These are phyloP conservation scores for Hedychridium roseum DNA, from an alignment of 2,888 invertebrate genomes.

Conservation along the genomic window DNA sequence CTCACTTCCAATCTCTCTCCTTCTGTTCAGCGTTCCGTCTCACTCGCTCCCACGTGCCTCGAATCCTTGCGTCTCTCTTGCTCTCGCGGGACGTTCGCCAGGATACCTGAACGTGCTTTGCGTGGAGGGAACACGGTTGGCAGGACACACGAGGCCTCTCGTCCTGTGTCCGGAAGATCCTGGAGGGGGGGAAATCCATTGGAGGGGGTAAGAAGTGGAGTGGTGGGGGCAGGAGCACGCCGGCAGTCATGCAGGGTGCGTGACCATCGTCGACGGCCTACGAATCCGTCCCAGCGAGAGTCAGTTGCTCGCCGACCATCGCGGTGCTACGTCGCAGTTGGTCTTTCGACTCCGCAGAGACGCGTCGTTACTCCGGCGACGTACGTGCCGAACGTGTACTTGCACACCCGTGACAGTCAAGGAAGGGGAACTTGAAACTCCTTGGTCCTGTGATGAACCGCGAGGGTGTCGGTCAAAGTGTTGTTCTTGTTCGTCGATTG, in stretches of 20 bases:
- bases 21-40: too few relatives aligned
- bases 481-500: too few relatives aligned
- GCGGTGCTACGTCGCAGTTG: slow-evolving; percentile 34
- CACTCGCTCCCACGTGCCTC: slow-evolving; percentile 10
- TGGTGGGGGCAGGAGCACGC: slow-evolving; percentile 37
- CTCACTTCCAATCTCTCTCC: too few relatives aligned
- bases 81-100: slow-evolving; percentile 3
- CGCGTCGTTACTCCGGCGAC: too few relatives aligned
- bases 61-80: slow-evolving; percentile 14
- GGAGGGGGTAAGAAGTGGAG: slow-evolving; percentile 22
- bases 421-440: too few relatives aligned
- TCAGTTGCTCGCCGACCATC: slow-evolving; percentile 49
- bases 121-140: slow-evolving; percentile 8
- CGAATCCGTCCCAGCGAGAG: slow-evolving; percentile 36
- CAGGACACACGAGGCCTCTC: background rate
- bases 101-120: slow-evolving; percentile 10
- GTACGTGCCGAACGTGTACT: too few relatives aligned
- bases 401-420: too few relatives aligned
- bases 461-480: too few relatives aligned
- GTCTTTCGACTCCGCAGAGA: too few relatives aligned
- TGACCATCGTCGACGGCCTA: slow-evolving; percentile 49
- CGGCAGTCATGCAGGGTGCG: slow-evolving; percentile 53
- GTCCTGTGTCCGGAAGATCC: slow-evolving; percentile 3
- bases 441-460: too few relatives aligned
- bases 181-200: slow-evolving; percentile 13